phyloP scores from a whole-genome alignment of 2,888 invertebrate species.

The Steinernema hermaphroditum region DNA sequence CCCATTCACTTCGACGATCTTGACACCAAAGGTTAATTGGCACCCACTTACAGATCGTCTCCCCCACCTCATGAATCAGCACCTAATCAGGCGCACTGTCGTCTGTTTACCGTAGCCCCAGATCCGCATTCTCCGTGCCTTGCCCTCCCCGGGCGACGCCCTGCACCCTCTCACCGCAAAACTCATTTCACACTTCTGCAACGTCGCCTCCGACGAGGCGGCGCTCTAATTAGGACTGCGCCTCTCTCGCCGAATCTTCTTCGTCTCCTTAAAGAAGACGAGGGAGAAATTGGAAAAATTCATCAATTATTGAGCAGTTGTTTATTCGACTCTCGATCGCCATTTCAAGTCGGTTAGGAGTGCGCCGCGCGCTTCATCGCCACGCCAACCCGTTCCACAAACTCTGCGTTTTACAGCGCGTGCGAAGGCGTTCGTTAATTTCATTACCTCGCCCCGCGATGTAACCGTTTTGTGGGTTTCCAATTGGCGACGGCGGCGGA shows the following conservation, averaged over 20 bases:
- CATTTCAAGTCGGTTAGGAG: not conserved
- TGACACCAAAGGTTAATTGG: too few relatives aligned
- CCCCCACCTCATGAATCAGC: too few relatives aligned
- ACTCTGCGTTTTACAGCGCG: slow-evolving; percentile 22
- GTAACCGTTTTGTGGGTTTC: too few relatives aligned
- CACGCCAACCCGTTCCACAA: slow-evolving; percentile 16
- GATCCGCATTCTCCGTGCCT: not conserved
- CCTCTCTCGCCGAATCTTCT: not conserved
- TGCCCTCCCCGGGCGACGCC: not conserved
- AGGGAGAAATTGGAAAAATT: not conserved
- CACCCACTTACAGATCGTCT: too few relatives aligned
- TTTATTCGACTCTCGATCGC: slow-evolving; percentile 12
- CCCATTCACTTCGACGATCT: too few relatives aligned
- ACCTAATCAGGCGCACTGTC: too few relatives aligned
- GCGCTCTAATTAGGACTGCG: slow-evolving; percentile 10
- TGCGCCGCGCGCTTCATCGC: slow-evolving; percentile 2
- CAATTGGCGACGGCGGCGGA: too few relatives aligned
- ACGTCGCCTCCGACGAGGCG: not conserved
- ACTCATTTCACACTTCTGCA: slow-evolving; percentile 7
- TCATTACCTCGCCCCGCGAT: not conserved
- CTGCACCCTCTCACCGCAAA: not conserved
- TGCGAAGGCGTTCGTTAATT: slow-evolving; percentile 14
- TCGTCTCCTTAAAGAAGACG: not conserved
- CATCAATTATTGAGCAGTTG: slow-evolving; percentile 20
- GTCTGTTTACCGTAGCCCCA: not conserved